A percentile compares a stretch with the other conserved stretches of the same genome.
These are phyloP conservation scores for Trachythela sp. DNA, from an alignment of 64 coral and sea anemone genomes.

Conservation along the genomic window DNA sequence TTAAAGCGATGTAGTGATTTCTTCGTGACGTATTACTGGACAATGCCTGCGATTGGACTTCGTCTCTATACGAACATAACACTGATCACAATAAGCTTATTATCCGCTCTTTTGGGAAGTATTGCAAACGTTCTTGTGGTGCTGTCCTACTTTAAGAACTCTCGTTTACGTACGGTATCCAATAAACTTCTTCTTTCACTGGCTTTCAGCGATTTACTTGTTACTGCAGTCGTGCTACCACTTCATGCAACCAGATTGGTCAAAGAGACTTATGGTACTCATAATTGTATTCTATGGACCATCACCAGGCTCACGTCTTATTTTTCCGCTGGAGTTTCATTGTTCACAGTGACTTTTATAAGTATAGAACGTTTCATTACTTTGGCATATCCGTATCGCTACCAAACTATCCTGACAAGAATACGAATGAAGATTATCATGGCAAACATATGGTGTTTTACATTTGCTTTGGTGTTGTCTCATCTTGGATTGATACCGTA, in stretches of 20 bases:
- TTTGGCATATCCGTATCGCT: not conserved
- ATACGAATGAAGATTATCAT: not conserved
- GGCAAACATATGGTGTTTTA: not conserved
- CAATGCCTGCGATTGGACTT: not conserved
- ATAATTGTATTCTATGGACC: not conserved
- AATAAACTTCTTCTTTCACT: not conserved
- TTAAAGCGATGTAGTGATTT: not conserved
- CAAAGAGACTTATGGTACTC: not conserved
- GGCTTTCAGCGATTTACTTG: not conserved
- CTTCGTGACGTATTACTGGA: not conserved
- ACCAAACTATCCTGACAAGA: not conserved
- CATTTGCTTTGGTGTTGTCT: not conserved
- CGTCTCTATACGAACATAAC: not conserved
- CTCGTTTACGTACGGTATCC: not conserved
- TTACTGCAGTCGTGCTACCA: not conserved
- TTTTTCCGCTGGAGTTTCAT: not conserved
- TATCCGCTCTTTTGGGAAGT: not conserved
- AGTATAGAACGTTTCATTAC: constrained; percentile 11
- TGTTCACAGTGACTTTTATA: not conserved
- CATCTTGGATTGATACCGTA: not conserved
- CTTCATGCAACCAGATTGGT: not conserved
- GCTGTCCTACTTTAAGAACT: not conserved
- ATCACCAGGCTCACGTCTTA: not conserved
- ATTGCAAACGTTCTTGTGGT: not conserved
- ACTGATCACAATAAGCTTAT: not conserved